These are phyloP conservation scores for Trochalopteron elliotii DNA, from an alignment of 2,113 vertebrate species.

Conservation along the genomic window DNA sequence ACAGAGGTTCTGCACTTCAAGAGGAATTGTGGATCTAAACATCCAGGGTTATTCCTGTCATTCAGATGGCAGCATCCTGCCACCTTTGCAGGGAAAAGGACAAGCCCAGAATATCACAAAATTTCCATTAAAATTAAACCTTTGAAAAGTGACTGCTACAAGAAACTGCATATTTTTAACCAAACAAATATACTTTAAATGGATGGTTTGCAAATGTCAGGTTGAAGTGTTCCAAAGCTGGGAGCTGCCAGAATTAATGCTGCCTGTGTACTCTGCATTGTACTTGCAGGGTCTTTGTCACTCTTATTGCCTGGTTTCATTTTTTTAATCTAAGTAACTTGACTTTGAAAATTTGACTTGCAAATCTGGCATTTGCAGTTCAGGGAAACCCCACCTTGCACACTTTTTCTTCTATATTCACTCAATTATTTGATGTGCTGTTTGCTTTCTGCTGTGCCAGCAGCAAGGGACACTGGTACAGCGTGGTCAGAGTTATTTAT, in stretches of 20 bases:
- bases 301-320: not conserved
- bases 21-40: not conserved
- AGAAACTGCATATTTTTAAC: not conserved
- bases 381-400: not conserved
- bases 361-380: not conserved
- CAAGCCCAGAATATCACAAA: not conserved
- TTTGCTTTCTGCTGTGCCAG: not conserved
- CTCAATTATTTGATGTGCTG: not conserved
- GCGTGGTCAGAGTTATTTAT: fast-evolving
- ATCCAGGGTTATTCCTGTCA: not conserved
- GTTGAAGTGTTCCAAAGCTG: not conserved
- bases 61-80: not conserved
- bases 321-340: not conserved
- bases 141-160: not conserved
- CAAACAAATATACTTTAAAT: not conserved
- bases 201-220: not conserved
- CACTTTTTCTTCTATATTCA: not conserved
- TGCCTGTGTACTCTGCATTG: not conserved
- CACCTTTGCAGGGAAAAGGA: not conserved
- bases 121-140: not conserved
- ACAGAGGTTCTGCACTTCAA: not conserved
- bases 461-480: not conserved
- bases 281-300: not conserved
- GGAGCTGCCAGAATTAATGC: not conserved
- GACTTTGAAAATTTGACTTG: not conserved